Base-by-base conservation (phyloP, 2,797 vertebrate species). In the Xerus rutilus region DNA sequence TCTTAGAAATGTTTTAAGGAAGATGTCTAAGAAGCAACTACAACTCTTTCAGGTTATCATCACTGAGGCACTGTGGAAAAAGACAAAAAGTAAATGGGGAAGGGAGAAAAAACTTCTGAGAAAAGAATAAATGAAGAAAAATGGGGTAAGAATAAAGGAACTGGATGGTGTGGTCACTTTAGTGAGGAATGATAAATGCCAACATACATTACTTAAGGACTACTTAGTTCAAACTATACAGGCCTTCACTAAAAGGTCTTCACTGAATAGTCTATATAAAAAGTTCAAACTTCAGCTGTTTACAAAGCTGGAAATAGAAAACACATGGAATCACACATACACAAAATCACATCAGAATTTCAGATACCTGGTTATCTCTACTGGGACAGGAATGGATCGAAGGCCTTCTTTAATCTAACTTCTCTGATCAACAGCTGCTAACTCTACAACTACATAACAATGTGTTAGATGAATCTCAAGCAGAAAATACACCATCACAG, bases 1-100 rank as follows among this genome's bases (percentile, higher is more conserved):
- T 73, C 78, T 32, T 52, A 13, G 67, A 77, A 86, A 62, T 67
- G 18, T 52, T 72, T 70, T 84, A 89, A 59, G 70, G 32, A 67
- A 90, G 59, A 52, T 82, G 52, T 84, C 94, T 30, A 91, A 2
- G 30, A 89, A 96, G 69, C 43, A 96, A 45, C 35, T 65, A 76
- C 15, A 78, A 47, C 15, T 39, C 88, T 54, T 94, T 65, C 62
- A 72, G 39, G 65, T 84, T 45, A 67, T 67, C 62, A 43, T 13
- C 32, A 78, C 65, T 39, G 35, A 91, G 12, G 57, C 32, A 86
- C 21, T 47, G 59, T 47, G 59, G 70, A 94, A 88, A 76, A 82
- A 73, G 18, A n/a, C 43, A 86, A 82, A 89, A 79, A 14, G 32
- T 62, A 83, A 93, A 83, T 6, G 47, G 13, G 62, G 39, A 82